phyloP scores from a whole-genome alignment of 2,888 invertebrate species.

The Drosophila picticornis region DNA sequence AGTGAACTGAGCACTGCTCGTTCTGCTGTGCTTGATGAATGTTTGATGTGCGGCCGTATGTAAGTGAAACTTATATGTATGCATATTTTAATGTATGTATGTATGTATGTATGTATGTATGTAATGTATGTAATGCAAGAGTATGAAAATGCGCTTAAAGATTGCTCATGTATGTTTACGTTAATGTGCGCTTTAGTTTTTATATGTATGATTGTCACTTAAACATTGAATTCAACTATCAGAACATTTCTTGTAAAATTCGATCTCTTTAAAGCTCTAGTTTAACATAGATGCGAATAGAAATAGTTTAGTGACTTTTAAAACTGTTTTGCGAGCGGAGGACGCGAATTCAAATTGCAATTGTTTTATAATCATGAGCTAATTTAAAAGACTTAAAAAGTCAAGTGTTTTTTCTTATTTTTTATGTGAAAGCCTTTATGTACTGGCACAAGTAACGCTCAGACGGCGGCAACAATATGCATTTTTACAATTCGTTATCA shows the following conservation, averaged over 20 bases:
- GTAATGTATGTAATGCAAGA: conserved; percentile 10
- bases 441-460: neutral
- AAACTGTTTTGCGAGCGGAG: neutral
- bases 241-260: conserved; percentile 32
- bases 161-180: conserved; percentile 29
- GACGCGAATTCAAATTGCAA: neutral
- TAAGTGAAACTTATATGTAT: neutral
- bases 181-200: conserved; percentile 71
- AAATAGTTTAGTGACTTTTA: neutral
- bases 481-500: conserved; percentile 40
- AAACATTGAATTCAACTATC: conserved; percentile 58
- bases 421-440: neutral
- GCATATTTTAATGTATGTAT: conserved; percentile 1
- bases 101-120: neutral
- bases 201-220: conserved; percentile 60
- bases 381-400: neutral
- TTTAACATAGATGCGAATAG: neutral
- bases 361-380: neutral
- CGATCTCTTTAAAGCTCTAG: conserved; percentile 2
- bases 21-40: conserved; percentile 58
- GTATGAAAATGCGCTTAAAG: conserved; percentile 29
- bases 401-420: neutral
- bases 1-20: conserved; percentile 25
- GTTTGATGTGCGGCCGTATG: conserved; percentile 38
- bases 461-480: neutral